Evolutionary conservation across 2,113 vertebrate genomes (phyloP), one percentile per base, ranked within the genome.

Genomic region (Zeus faber): DNA sequence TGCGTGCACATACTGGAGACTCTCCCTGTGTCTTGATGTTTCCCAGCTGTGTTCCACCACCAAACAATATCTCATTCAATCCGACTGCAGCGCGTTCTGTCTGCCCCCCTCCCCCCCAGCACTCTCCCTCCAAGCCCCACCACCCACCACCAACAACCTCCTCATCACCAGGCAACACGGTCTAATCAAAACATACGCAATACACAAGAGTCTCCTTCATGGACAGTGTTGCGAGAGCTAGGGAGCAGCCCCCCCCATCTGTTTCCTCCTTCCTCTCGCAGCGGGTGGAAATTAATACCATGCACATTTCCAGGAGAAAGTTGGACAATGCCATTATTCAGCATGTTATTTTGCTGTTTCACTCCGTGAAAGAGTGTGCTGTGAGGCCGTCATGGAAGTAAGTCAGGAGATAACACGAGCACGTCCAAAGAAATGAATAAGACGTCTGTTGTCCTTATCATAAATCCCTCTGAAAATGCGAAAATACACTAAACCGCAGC

Each of bases 41-140:
- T 88, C 80, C 88, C 89, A 91, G 88, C 88, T 89, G 87, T 86
- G 81, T 74, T 89, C 74, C 82, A 78, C 65, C 70, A 73, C 76
- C 62, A 84, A 87, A 90, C 85, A 90, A 88, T 89, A 83, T 89
- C 84, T 87, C 85, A 89, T 90, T 90, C 82, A 89, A 79, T 80
- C 74, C 65, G 70, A 79, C 78, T 65, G 65, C 79, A 39, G 71
- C 61, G 9, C 2, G 9, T 5, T 16, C 14, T 44, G 43, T 53
- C 40, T 54, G 55, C 26, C 26, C 35, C 60, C 72, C 65, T 51
- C 45, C 37, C 2, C 48, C 72, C 3, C 1, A 33, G 61, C n/a
- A n/a, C n/a, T 50, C 54, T 24, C 2, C 65, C 67, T 25, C 66
- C 70, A 70, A 65, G 72, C 72, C 61, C 66, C 62, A 58, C 46